These are phyloP conservation scores for Drosophila tristis DNA, from an alignment of 1,140 invertebrate genomes.

Conservation along the genomic window DNA sequence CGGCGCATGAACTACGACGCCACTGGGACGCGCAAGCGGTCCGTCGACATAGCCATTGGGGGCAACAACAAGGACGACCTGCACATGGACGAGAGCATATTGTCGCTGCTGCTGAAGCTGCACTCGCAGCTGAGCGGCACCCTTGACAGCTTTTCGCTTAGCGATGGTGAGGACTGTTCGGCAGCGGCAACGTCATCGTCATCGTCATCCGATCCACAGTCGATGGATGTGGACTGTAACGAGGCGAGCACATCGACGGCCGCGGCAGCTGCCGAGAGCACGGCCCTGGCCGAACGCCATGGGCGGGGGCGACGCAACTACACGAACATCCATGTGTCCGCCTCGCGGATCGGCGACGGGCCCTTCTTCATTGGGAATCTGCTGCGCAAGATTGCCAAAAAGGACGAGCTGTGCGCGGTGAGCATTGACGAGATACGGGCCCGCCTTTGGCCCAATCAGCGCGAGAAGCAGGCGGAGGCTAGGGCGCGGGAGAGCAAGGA, in stretches of 20 bases:
- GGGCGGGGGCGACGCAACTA: conserved; percentile 32
- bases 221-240: conserved; percentile 80
- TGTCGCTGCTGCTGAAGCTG: conserved; percentile 95
- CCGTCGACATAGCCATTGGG: conserved; percentile 76
- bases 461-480: conserved; percentile 91
- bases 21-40: conserved; percentile 66
- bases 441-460: conserved; percentile 91
- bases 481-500: conserved; percentile 90
- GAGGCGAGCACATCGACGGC: conserved; percentile 72
- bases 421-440: conserved; percentile 88
- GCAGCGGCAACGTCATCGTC: conserved; percentile 1
- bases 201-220: not conserved
- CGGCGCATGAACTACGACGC: conserved; percentile 56
- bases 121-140: conserved; percentile 94
- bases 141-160: conserved; percentile 89
- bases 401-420: conserved; percentile 89
- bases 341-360: conserved; percentile 92
- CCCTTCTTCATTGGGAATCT: conserved; percentile 93
- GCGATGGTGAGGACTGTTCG: conserved; percentile 72
- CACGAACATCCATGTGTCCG: conserved; percentile 71
- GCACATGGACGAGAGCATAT: conserved; percentile 94
- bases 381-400: conserved; percentile 88
- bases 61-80: conserved; percentile 85
- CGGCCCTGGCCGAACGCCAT: conserved; percentile 52
- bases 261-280: conserved; percentile 46